A percentile compares a stretch with the other conserved stretches of the same genome.
Conservation (phyloP, 1,140 invertebrate genomes). For the Phthorimaea operculella region DNA sequence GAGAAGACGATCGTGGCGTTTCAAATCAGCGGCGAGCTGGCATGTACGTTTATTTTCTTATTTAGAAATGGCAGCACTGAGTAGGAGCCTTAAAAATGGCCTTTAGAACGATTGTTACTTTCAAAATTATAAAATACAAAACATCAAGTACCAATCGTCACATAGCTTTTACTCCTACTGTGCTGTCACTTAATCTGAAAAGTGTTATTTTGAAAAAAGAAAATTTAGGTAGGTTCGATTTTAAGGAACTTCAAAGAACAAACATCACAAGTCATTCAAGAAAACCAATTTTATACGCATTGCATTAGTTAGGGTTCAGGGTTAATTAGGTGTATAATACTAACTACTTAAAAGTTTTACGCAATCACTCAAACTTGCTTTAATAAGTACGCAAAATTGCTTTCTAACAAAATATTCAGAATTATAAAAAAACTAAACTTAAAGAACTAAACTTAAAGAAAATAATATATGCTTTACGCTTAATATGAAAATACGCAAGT, state of each 20-base stretch:
- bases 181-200: slow-evolving; percentile 56
- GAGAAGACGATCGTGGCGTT: slow-evolving; percentile 58
- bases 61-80: slow-evolving; percentile 56
- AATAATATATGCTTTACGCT: too few species aligned
- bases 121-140: slow-evolving; percentile 17
- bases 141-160: slow-evolving; percentile 48
- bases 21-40: slow-evolving; percentile 63
- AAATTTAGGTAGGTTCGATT: slow-evolving; percentile 5
- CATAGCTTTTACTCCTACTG: slow-evolving; percentile 51
- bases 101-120: slow-evolving; percentile 55
- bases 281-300: too few species aligned
- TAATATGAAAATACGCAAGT: too few species aligned
- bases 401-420: too few species aligned
- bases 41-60: slow-evolving; percentile 51
- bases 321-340: too few species aligned
- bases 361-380: too few species aligned
- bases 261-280: too few species aligned
- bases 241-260: not conserved
- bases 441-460: too few species aligned
- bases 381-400: too few species aligned
- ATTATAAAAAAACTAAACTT: too few species aligned
- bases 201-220: slow-evolving; percentile 17
- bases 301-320: too few species aligned
- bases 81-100: slow-evolving; percentile 36
- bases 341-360: too few species aligned